Percentiles rank a stretch among this genome's conserved stretches.
Conservation (phyloP, 2,113 vertebrate species). For the Alouatta palliata region DNA sequence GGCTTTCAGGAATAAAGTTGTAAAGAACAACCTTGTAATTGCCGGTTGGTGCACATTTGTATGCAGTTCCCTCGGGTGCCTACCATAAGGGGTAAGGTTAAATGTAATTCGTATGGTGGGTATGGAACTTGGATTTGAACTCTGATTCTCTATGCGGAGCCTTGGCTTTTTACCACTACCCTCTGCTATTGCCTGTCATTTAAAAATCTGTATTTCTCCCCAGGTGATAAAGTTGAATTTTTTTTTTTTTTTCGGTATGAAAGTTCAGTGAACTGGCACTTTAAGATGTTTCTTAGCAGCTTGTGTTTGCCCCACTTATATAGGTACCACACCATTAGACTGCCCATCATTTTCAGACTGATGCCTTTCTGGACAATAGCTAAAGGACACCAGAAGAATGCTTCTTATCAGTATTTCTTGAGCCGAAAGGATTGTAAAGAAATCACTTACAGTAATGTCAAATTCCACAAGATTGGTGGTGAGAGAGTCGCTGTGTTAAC, state of each 20-base stretch:
- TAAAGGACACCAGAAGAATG: not conserved
- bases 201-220: not conserved
- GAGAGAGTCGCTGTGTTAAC: not conserved
- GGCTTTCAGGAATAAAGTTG: not conserved
- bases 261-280: not conserved
- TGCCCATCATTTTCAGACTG: not conserved
- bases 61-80: not conserved
- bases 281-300: not conserved
- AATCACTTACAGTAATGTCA: not conserved
- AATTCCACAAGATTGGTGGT: not conserved
- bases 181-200: not conserved
- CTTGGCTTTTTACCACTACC: not conserved
- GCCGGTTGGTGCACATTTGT: not conserved
- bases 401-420: not conserved
- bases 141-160: not conserved
- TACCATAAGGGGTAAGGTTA: not conserved
- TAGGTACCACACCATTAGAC: not conserved
- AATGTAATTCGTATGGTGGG: not conserved
- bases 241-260: not conserved
- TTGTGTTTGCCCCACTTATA: conserved; percentile 1
- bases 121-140: not conserved
- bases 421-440: not conserved
- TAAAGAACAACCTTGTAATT: not conserved
- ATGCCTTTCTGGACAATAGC: not conserved
- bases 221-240: not conserved